A percentile compares a stretch with the other conserved stretches of the same genome.
These are phyloP conservation scores for Poecilus cupreus DNA, from an alignment of 2,888 invertebrate species.

Conservation along the genomic window DNA sequence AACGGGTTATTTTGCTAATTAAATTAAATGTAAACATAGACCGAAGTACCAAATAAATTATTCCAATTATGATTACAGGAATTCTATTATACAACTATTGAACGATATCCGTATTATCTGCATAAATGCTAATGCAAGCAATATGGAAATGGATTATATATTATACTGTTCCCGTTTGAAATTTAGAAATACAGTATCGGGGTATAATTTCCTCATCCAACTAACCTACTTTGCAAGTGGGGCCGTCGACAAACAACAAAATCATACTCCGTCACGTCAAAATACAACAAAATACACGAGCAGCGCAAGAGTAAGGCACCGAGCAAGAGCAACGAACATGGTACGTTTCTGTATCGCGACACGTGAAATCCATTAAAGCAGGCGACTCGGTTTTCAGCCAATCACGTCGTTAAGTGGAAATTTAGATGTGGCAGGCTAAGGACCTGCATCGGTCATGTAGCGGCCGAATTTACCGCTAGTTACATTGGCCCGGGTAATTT, in stretches of 20 bases:
- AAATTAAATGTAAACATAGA: too few species aligned
- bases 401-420: conserved; percentile 51
- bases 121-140: too few species aligned
- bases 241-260: background rate
- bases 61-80: too few species aligned
- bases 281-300: conserved; percentile 29
- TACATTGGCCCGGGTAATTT: conserved; percentile 39
- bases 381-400: conserved; percentile 44
- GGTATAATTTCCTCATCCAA: background rate
- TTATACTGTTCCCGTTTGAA: background rate
- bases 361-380: conserved; percentile 45
- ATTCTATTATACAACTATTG: too few species aligned
- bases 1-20: too few species aligned
- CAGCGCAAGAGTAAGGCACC: background rate
- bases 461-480: conserved; percentile 24
- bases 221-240: background rate
- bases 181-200: background rate
- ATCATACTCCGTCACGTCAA: background rate
- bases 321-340: background rate
- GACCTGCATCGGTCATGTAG: conserved; percentile 43
- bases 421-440: conserved; percentile 42
- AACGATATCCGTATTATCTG: too few species aligned
- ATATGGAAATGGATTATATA: too few species aligned
- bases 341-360: conserved; percentile 16
- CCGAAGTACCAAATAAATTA: too few species aligned